These are phyloP conservation scores for Mythimna ferrago DNA, from an alignment of 2,888 invertebrate genomes.

Conservation along the genomic window DNA sequence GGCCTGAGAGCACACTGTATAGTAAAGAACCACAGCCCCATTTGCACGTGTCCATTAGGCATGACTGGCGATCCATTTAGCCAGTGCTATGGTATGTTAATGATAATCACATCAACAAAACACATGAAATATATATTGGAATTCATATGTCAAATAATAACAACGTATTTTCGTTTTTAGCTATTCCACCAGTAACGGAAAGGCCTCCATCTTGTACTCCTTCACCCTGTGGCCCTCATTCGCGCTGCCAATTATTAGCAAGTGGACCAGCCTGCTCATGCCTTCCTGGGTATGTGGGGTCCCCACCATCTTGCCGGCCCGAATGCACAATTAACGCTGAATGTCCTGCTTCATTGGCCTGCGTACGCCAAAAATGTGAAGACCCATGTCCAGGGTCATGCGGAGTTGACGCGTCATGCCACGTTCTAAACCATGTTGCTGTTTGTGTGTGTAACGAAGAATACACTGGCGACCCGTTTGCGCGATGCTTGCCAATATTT, in stretches of 20 bases:
- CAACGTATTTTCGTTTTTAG: constrained; percentile 66
- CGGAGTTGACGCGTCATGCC: constrained; percentile 94
- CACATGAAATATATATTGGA: background rate
- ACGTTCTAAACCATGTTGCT: constrained; percentile 95
- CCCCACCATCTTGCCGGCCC: constrained; percentile 94
- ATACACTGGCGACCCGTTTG: constrained; percentile 95
- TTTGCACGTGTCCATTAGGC: constrained; percentile 96
- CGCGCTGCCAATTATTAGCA: constrained; percentile 94
- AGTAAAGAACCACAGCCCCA: constrained; percentile 96
- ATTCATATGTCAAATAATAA: constrained; percentile 19
- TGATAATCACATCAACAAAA: background rate
- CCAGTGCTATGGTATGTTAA: constrained; percentile 93
- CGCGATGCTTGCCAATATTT: constrained; percentile 92
- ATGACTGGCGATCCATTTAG: constrained; percentile 97
- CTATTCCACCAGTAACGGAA: constrained; percentile 89
- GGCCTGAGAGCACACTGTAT: constrained; percentile 96
- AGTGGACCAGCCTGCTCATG: constrained; percentile 95
- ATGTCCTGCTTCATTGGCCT: constrained; percentile 94
- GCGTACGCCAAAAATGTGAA: constrained; percentile 94
- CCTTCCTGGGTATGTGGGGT: constrained; percentile 94
- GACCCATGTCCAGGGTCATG: constrained; percentile 96
- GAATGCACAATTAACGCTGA: constrained; percentile 95
- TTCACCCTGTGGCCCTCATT: constrained; percentile 96
- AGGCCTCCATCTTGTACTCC: constrained; percentile 94
- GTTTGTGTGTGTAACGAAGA: constrained; percentile 94